Evolutionary conservation across 2,113 vertebrate species (phyloP).

Genomic region (Ursus arctos): DNA sequence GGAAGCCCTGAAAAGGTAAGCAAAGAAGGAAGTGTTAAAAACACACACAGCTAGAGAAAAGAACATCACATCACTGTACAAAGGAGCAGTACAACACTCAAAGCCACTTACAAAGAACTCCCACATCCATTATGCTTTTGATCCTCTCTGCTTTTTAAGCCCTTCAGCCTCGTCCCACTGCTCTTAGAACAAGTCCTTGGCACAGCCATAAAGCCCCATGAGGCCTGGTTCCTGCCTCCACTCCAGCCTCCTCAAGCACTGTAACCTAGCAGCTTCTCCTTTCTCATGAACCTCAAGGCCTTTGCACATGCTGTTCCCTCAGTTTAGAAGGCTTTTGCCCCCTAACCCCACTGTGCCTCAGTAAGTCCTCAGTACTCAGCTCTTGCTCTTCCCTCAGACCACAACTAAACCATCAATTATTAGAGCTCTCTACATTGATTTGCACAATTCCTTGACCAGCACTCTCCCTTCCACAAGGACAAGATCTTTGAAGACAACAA

Average conservation of each 20-base stretch:
- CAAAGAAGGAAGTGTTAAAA: neutral
- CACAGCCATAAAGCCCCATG: neutral
- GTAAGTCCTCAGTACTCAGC: neutral
- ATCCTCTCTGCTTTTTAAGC: neutral
- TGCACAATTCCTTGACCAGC: neutral
- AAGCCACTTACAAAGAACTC: neutral
- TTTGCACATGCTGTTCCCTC: neutral
- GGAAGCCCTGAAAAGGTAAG: constrained; percentile 56
- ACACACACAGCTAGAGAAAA: neutral
- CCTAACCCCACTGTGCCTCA: neutral
- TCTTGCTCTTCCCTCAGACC: neutral
- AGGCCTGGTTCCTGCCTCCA: neutral
- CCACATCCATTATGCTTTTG: neutral
- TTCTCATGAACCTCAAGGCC: neutral
- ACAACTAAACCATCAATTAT: neutral
- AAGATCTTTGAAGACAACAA: neutral
- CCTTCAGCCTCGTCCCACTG: neutral
- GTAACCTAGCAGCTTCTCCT: neutral
- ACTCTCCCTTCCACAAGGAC: neutral
- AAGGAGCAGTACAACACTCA: neutral
- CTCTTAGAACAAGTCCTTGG: neutral
- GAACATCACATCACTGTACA: neutral
- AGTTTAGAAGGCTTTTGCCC: neutral
- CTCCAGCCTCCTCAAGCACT: neutral
- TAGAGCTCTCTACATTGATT: neutral